Evolutionary conservation across 2,113 vertebrate genomes (phyloP), one percentile per base, ranked within the genome.

Genomic region (Alces alces): DNA sequence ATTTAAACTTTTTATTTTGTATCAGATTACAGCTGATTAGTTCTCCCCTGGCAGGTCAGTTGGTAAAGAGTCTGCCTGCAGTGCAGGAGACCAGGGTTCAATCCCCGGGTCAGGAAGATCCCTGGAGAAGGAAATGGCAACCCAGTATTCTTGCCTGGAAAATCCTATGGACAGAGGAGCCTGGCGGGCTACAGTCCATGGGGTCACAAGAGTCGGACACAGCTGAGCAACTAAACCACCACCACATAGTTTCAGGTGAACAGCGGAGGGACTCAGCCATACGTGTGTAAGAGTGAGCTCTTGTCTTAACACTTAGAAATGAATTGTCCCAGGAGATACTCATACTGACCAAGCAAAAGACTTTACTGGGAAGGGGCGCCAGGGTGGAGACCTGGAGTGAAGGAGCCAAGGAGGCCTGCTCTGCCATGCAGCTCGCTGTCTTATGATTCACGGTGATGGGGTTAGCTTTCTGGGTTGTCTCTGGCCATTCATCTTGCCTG

Each of bases 361-460:
- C 45, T 33, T 79, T 79, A 6, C 2, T 50, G 45, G 78, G 45
- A 80, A 80, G 78, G 9, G 45, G 9, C 5, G 8, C 23, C 28
- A 33, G 28, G 78, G 16, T 1, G 28, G 78, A 33, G 78, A 11
- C 27, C 45, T 17, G 47, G 5, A 9, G 45, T 50, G 45, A 79
- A 27, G 45, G 45, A 50, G 5, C 78, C 1, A 1, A 11, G 45
- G 16, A 50, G 16, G 50, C 2, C 76, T 33, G 45, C 45, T 50
- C 8, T 50, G 78, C 78, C 9, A 0, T 2, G 45, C 1, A 1
- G 45, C 78, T 19, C 45, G 0, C 28, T 3, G 45, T 11, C 2
- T 47, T 2, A 19, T 9, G 39, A 28, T 3, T 33, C 28, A 50
- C 1, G 1, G 45, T 50, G 15, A 47, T 6, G 8, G 45, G 0